Evolutionary conservation across 1,140 invertebrate genomes (phyloP).

Genomic region (Theocolax elegans): DNA sequence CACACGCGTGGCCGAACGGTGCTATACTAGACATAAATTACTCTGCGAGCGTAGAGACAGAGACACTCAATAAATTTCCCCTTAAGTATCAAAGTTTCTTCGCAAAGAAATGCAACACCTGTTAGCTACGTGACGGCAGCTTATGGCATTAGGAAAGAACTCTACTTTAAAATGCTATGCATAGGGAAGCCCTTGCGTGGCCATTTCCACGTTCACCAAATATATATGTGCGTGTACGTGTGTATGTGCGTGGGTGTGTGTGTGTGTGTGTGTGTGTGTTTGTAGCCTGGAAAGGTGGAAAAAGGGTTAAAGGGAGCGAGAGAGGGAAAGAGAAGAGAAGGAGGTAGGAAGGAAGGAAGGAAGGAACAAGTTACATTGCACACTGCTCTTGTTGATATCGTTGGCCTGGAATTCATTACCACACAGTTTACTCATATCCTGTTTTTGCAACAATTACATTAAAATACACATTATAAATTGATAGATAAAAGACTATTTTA

Average conservation of each 20-base stretch:
- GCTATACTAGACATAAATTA: constrained; percentile 49
- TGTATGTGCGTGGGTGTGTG: too few species aligned
- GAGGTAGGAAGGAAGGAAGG: too few species aligned
- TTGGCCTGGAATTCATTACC: too few species aligned
- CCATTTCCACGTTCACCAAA: constrained; percentile 21
- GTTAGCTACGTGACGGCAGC: constrained; percentile 57
- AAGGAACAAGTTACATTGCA: too few species aligned
- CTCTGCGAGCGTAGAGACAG: constrained; percentile 24
- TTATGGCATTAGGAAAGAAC: constrained; percentile 52
- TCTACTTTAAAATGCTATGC: constrained; percentile 61
- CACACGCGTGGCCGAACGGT: background rate
- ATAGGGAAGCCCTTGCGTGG: constrained; percentile 42
- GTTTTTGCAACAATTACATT: too few species aligned
- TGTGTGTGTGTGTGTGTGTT: too few species aligned
- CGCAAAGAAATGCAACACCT: constrained; percentile 53
- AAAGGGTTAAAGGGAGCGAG: too few species aligned
- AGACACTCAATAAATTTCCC: constrained; percentile 53
- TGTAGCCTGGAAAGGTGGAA: too few species aligned
- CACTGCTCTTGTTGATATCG: too few species aligned
- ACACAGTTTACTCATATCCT: too few species aligned
- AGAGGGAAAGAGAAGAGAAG: background rate
- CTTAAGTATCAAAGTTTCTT: constrained; percentile 56
- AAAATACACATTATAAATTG: too few species aligned
- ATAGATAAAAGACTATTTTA: too few species aligned
- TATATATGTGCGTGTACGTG: background rate